A percentile compares a stretch with the other conserved stretches of the same genome.
Evolutionary conservation across 1,140 invertebrate genomes (phyloP).

Genomic region (Zaprionus capensis): DNA sequence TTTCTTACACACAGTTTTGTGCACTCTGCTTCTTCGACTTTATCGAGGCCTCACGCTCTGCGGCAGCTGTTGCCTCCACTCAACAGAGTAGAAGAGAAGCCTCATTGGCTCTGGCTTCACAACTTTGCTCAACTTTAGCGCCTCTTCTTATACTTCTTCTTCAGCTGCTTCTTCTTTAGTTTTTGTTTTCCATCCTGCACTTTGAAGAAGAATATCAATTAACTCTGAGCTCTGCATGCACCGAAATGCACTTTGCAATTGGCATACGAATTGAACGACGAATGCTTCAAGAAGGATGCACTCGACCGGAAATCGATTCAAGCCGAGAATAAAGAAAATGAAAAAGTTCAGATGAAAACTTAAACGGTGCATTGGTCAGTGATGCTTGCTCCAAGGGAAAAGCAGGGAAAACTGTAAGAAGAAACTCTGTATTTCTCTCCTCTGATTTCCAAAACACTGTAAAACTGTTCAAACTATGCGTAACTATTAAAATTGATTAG

Average conservation of each 20-base stretch:
- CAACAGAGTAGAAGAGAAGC: constrained; percentile 8
- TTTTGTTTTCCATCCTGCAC: constrained; percentile 25
- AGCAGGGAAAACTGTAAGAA: not conserved
- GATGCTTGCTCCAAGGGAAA: not conserved
- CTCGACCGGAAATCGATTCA: constrained; percentile 32
- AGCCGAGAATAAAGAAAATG: not conserved
- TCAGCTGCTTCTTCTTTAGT: not conserved
- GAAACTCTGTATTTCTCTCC: not conserved
- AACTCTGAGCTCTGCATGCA: constrained; percentile 5
- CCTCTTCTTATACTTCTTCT: not conserved
- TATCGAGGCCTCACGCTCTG: constrained; percentile 9
- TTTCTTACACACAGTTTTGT: constrained; percentile 5
- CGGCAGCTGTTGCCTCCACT: constrained; percentile 41
- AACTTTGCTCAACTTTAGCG: constrained; percentile 29
- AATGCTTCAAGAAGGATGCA: constrained; percentile 40
- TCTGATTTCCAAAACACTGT: not conserved
- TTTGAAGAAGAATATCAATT: constrained; percentile 34
- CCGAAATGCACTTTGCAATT: constrained; percentile 41
- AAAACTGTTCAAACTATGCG: not conserved
- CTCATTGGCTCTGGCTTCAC: not conserved
- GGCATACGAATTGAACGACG: constrained; percentile 20
- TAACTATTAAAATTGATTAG: not conserved
- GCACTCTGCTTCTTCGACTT: not conserved
- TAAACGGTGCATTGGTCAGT: constrained; percentile 10
- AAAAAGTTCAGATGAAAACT: constrained; percentile 13